A percentile compares a stretch with the other conserved stretches of the same genome.
These are phyloP conservation scores for Galerucella pusilla DNA, from an alignment of 2,888 invertebrate species.

Conservation along the genomic window DNA sequence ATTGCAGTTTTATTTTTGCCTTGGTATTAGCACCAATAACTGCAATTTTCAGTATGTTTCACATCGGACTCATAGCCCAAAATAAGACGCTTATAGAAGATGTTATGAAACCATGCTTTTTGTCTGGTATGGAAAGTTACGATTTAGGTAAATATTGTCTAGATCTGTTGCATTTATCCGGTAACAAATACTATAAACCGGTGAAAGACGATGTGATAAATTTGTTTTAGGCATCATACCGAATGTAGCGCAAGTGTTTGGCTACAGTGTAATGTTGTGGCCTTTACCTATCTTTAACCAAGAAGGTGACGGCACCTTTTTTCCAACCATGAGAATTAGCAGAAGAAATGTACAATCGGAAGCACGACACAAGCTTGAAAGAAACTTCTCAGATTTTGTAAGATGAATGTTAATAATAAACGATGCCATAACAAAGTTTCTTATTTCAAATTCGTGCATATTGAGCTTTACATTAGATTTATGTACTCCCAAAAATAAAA, in stretches of 20 bases:
- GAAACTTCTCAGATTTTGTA: conserved; percentile 30
- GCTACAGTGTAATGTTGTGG: conserved; percentile 50
- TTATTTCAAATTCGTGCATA: background rate
- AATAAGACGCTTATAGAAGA: conserved; percentile 55
- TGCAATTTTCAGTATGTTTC: conserved; percentile 46
- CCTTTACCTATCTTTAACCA: conserved; percentile 48
- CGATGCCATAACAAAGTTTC: background rate
- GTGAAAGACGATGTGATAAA: background rate
- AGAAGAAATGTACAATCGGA: background rate
- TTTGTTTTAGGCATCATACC: background rate
- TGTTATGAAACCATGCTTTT: conserved; percentile 43
- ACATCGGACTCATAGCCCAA: conserved; percentile 44
- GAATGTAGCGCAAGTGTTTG: conserved; percentile 39
- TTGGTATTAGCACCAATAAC: conserved; percentile 40
- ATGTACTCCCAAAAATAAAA: too few species aligned
- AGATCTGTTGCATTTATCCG: background rate
- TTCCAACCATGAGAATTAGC: conserved; percentile 37
- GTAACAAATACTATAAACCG: too few species aligned
- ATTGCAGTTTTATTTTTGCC: conserved; percentile 36
- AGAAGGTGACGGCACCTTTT: conserved; percentile 49
- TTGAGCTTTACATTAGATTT: too few species aligned
- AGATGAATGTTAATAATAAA: conserved; percentile 7
- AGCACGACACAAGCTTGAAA: conserved; percentile 7
- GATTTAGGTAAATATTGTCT: conserved; percentile 46
- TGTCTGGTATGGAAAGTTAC: conserved; percentile 48